A percentile compares a stretch with the other conserved stretches of the same genome.
phyloP scores from a whole-genome alignment of 1,140 invertebrate genomes.

The Drosophila navojoa region DNA sequence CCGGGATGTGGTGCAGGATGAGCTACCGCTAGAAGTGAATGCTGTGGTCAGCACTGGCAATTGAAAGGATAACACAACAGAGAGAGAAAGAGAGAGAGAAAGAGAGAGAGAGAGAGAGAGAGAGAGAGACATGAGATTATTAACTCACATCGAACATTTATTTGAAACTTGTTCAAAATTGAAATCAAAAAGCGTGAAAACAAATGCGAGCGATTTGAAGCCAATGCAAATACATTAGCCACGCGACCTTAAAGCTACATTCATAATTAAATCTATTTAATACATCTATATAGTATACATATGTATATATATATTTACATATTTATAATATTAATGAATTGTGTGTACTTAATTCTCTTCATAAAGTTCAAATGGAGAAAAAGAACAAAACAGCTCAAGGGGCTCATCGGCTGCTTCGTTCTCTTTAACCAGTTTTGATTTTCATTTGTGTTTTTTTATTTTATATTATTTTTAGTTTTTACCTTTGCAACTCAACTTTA shows the following conservation, averaged over 20 bases:
- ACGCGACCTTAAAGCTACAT: background rate
- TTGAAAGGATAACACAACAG: background rate
- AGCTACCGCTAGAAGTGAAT: constrained; percentile 73
- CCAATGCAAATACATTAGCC: constrained; percentile 42
- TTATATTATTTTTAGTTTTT: background rate
- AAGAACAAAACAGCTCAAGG: background rate
- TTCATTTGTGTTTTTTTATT: background rate
- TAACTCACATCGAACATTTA: constrained; percentile 71
- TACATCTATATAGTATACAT: constrained; percentile 4
- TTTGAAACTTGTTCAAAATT: constrained; percentile 58
- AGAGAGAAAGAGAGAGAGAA: background rate
- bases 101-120: background rate
- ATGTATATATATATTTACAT: constrained; percentile 11
- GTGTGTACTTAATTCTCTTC: background rate
- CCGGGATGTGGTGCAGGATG: constrained; percentile 23
- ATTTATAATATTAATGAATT: constrained; percentile 4
- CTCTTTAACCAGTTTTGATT: background rate
- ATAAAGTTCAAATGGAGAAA: background rate
- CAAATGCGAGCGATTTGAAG: constrained; percentile 7
- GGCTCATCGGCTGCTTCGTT: background rate
- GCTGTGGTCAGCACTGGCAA: constrained; percentile 68
- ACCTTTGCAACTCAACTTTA: constrained; percentile 4
- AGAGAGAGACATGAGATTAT: constrained; percentile 3
- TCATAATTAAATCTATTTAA: constrained; percentile 10
- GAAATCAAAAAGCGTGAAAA: constrained; percentile 46